phyloP scores from a whole-genome alignment of 2,888 invertebrate species.

The Marronus borbonicus region DNA sequence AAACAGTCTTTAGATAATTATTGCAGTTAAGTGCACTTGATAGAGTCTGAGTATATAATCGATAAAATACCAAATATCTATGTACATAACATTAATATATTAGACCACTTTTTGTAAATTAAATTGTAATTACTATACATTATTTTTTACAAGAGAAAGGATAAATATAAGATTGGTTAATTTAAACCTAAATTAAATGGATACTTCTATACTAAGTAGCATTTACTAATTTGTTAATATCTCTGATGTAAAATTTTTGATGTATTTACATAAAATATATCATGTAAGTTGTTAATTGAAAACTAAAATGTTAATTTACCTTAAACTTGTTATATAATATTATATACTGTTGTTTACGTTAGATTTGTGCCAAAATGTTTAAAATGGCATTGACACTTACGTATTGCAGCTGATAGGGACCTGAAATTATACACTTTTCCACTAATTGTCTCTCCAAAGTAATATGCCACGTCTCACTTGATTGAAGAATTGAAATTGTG shows the following conservation, averaged over 20 bases:
- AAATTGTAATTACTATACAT: slow-evolving; percentile 46
- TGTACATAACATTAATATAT: slow-evolving; percentile 49
- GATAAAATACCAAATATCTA: slow-evolving; percentile 53
- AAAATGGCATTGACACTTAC: slow-evolving; percentile 46
- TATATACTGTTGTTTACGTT: slow-evolving; percentile 48
- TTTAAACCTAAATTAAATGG: slow-evolving; percentile 42
- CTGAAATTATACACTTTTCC: slow-evolving; percentile 46
- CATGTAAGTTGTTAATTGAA: slow-evolving; percentile 45
- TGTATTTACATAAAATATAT: slow-evolving; percentile 48
- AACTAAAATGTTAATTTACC: slow-evolving; percentile 41
- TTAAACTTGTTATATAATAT: slow-evolving; percentile 45
- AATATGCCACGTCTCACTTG: slow-evolving; percentile 42
- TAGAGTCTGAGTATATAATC: slow-evolving; percentile 52
- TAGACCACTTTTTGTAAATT: slow-evolving; percentile 51
- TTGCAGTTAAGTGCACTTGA: slow-evolving; percentile 57
- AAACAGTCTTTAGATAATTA: slow-evolving; percentile 53
- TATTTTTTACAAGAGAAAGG: slow-evolving; percentile 50
- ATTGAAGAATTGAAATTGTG: slow-evolving; percentile 43
- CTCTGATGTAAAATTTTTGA: slow-evolving; percentile 44
- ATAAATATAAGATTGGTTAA: slow-evolving; percentile 44
- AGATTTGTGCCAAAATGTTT: slow-evolving; percentile 46
- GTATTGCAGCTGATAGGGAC: slow-evolving; percentile 50
- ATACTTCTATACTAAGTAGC: slow-evolving; percentile 42
- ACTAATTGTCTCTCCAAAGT: slow-evolving; percentile 44
- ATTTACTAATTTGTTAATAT: slow-evolving; percentile 48